A percentile compares a stretch with the other conserved stretches of the same genome.
phyloP scores from a whole-genome alignment of 2,113 vertebrate species.

The Planiliza haematocheilus region DNA sequence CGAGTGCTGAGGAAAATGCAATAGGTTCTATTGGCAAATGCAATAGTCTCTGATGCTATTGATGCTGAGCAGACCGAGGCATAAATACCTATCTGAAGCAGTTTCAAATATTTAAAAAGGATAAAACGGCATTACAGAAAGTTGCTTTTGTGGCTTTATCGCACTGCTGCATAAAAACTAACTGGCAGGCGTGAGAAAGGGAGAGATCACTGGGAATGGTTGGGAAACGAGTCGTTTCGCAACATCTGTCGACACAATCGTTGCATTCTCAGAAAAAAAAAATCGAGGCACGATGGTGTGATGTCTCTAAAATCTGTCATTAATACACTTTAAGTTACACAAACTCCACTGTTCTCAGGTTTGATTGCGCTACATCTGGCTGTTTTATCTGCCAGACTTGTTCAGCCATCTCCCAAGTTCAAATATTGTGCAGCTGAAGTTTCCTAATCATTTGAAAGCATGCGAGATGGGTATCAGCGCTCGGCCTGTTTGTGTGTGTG shows the following conservation, averaged over 20 bases:
- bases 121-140: neutral
- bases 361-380: constrained; percentile 53
- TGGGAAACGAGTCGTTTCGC: neutral
- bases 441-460: constrained; percentile 72
- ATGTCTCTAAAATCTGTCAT: neutral
- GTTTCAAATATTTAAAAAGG: constrained; percentile 48
- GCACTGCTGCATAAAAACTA: neutral
- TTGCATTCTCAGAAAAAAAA: neutral
- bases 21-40: constrained; percentile 69
- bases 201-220: neutral
- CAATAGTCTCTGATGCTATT: constrained; percentile 66
- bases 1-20: constrained; percentile 73
- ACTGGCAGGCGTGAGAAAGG: neutral
- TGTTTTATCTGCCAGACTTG: constrained; percentile 40
- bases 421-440: constrained; percentile 55
- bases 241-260: neutral
- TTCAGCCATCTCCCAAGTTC: constrained; percentile 34
- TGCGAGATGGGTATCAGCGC: constrained; percentile 74
- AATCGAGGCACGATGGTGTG: neutral
- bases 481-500: constrained; percentile 69
- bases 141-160: neutral
- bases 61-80: constrained; percentile 70
- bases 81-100: constrained; percentile 59
- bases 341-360: neutral
- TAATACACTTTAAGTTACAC: neutral